These are phyloP conservation scores for Anastatus disparis DNA, from an alignment of 1,140 invertebrate genomes.

Conservation along the genomic window DNA sequence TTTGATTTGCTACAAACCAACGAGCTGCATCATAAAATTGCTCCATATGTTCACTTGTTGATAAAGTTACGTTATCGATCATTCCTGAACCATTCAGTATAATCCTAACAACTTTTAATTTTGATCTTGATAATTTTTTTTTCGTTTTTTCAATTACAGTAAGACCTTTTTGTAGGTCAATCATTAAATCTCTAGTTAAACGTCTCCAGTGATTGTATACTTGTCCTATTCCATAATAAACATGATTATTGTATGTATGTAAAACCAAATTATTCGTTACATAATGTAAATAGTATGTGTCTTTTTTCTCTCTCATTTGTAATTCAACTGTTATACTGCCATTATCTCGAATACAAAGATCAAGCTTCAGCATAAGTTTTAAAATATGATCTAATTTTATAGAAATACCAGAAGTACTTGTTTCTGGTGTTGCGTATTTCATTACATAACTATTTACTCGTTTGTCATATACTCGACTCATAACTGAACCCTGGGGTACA, in stretches of 20 bases:
- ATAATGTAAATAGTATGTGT: constrained; percentile 85
- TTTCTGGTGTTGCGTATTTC: constrained; percentile 79
- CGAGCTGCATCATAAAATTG: constrained; percentile 93
- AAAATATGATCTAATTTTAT: constrained; percentile 78
- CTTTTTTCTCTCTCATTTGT: constrained; percentile 81
- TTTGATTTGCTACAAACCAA: constrained; percentile 92
- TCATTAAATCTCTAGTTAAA: constrained; percentile 87
- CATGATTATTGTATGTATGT: constrained; percentile 76
- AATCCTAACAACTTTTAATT: constrained; percentile 78
- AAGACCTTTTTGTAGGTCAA: constrained; percentile 92
- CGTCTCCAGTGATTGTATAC: constrained; percentile 78
- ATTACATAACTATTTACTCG: constrained; percentile 71
- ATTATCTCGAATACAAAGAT: constrained; percentile 79
- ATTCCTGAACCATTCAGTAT: constrained; percentile 80
- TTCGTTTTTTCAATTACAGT: constrained; percentile 73
- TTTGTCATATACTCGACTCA: constrained; percentile 72
- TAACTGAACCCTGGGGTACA: constrained; percentile 72
- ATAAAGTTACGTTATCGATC: constrained; percentile 84
- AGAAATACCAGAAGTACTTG: constrained; percentile 75
- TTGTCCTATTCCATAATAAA: constrained; percentile 88
- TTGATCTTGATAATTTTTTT: constrained; percentile 79
- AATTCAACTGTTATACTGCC: constrained; percentile 82
- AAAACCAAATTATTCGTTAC: constrained; percentile 80
- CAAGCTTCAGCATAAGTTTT: constrained; percentile 82
- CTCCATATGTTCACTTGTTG: constrained; percentile 84